phyloP scores from a whole-genome alignment of 1,140 invertebrate species.

The Gryllus bimaculatus region DNA sequence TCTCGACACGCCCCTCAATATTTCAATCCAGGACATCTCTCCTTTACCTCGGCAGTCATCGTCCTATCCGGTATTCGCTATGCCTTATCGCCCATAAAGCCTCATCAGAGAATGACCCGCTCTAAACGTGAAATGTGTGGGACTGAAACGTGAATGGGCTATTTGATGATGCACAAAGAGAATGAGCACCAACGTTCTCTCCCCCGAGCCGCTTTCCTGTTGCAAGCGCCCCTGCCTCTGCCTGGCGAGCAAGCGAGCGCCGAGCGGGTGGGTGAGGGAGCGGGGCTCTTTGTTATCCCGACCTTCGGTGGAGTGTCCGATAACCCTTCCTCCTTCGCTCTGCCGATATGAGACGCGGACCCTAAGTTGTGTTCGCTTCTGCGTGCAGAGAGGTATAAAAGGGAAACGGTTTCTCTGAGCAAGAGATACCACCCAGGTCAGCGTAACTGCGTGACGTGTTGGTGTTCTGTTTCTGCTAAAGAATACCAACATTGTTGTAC shows the following conservation, averaged over 20 bases:
- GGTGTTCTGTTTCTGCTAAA: no score
- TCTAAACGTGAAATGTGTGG: neutral
- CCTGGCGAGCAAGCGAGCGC: no score
- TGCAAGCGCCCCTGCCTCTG: neutral
- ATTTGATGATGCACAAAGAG: neutral
- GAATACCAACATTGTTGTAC: no score
- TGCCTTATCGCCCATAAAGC: neutral
- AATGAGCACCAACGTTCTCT: neutral
- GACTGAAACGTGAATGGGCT: neutral
- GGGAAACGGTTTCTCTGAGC: neutral
- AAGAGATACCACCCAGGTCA: neutral
- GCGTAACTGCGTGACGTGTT: no score
- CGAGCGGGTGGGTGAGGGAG: neutral
- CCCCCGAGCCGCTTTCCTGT: neutral
- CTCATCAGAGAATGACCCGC: neutral
- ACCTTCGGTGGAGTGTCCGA: neutral
- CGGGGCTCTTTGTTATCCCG: neutral
- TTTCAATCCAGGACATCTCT: neutral
- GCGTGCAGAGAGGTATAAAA: neutral
- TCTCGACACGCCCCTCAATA: conserved; percentile 2
- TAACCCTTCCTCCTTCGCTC: neutral
- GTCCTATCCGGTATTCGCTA: neutral
- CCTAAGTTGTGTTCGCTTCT: neutral
- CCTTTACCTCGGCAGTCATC: neutral
- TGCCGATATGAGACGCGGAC: neutral